Evolutionary conservation across 2,113 vertebrate genomes (phyloP).

Genomic region (Mola mola): DNA sequence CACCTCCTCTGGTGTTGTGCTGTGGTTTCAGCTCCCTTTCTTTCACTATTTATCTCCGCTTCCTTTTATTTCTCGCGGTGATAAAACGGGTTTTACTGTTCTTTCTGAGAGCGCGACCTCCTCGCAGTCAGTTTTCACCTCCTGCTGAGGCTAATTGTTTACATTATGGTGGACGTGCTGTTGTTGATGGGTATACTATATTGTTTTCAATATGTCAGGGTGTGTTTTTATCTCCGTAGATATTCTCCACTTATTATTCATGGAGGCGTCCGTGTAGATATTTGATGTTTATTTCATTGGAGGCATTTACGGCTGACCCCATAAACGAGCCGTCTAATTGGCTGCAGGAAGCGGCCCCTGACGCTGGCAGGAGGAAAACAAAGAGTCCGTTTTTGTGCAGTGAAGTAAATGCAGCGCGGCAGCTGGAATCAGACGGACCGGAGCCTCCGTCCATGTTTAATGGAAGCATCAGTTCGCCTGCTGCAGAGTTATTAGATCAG

Average conservation of each 20-base stretch:
- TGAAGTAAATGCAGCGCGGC: constrained; percentile 5
- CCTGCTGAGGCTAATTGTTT: background rate
- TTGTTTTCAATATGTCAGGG: background rate
- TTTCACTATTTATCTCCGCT: too few relatives aligned
- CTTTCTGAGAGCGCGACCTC: too few relatives aligned
- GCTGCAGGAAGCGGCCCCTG: constrained; percentile 5
- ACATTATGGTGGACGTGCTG: background rate
- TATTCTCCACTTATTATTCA: too few relatives aligned
- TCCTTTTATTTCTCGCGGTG: too few relatives aligned
- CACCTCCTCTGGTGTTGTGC: too few relatives aligned
- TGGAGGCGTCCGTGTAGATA: background rate
- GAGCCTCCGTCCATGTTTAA: constrained; percentile 27
- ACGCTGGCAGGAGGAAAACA: background rate
- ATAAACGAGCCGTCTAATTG: constrained; percentile 13
- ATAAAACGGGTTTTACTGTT: too few relatives aligned
- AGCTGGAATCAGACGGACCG: background rate
- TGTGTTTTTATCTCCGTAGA: too few relatives aligned
- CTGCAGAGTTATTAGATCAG: constrained; percentile 55
- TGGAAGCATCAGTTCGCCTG: constrained; percentile 25
- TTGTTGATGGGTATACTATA: background rate
- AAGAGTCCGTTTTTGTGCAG: background rate
- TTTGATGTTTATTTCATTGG: background rate
- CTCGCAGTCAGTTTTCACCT: too few relatives aligned
- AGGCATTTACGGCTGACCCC: background rate
- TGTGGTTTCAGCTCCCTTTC: too few relatives aligned